These are phyloP conservation scores for Eilema depressum DNA, from an alignment of 2,888 invertebrate species.

Conservation along the genomic window DNA sequence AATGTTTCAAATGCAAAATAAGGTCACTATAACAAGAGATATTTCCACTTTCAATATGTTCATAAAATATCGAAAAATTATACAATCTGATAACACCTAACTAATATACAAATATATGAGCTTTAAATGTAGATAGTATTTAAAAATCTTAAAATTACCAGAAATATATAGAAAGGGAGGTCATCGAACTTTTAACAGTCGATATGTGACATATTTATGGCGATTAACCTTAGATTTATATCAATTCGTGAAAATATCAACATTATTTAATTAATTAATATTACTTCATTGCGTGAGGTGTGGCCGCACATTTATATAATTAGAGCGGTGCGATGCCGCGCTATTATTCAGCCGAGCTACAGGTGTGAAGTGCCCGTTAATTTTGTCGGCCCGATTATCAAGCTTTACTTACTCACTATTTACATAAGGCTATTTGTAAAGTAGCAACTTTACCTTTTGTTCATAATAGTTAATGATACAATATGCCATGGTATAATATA, in stretches of 20 bases:
- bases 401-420: neutral
- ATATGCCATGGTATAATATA: neutral
- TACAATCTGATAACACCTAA: neutral
- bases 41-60: too few relatives aligned
- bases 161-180: neutral
- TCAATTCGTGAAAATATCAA: neutral
- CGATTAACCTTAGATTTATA: neutral
- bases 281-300: neutral
- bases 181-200: neutral
- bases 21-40: too few relatives aligned
- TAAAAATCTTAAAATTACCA: neutral
- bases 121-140: neutral
- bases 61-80: neutral
- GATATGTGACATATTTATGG: slow-evolving; percentile 3
- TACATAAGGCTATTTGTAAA: neutral
- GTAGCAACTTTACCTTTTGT: neutral
- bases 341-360: slow-evolving; percentile 43
- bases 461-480: neutral
- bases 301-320: slow-evolving; percentile 2
- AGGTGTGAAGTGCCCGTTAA: slow-evolving; percentile 52
- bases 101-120: neutral
- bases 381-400: slow-evolving; percentile 22
- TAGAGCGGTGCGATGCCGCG: neutral
- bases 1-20: too few relatives aligned
- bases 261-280: neutral